phyloP scores from a whole-genome alignment of 1,140 invertebrate genomes.

The Psix sp. region DNA sequence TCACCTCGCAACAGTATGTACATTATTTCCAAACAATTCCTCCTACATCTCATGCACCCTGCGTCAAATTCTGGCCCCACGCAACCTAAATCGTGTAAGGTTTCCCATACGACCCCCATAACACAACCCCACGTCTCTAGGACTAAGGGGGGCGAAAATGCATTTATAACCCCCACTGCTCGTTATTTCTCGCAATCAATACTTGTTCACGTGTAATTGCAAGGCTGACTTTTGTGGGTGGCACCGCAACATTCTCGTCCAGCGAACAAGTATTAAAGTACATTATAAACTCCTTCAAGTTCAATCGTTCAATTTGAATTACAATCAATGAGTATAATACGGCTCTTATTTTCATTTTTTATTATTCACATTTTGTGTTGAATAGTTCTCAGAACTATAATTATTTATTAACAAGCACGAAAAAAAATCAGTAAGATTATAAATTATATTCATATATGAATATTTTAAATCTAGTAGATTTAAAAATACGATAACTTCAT shows the following conservation, averaged over 20 bases:
- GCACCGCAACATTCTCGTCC: conserved; percentile 1
- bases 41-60: conserved; percentile 24
- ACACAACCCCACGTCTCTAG: conserved; percentile 7
- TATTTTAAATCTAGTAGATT: no score
- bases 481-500: no score
- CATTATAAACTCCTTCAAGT: conserved; percentile 1
- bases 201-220: conserved; percentile 38
- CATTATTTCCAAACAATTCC: conserved; percentile 37
- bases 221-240: conserved; percentile 32
- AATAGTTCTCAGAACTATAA: no score
- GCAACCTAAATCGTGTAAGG: conserved; percentile 9
- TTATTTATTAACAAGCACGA: no score
- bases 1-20: conserved; percentile 20
- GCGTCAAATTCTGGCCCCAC: conserved; percentile 21
- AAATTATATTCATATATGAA: no score
- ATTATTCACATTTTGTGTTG: conserved; percentile 29
- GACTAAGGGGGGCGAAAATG: conserved; percentile 14
- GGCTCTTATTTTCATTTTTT: not conserved
- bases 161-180: conserved; percentile 28
- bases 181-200: conserved; percentile 40
- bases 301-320: conserved; percentile 3
- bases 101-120: conserved; percentile 23
- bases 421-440: no score
- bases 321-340: not conserved
- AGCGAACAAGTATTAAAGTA: conserved; percentile 6